Evolutionary conservation across 2,797 vertebrate species (phyloP).

Genomic region (Octomys mimax): DNA sequence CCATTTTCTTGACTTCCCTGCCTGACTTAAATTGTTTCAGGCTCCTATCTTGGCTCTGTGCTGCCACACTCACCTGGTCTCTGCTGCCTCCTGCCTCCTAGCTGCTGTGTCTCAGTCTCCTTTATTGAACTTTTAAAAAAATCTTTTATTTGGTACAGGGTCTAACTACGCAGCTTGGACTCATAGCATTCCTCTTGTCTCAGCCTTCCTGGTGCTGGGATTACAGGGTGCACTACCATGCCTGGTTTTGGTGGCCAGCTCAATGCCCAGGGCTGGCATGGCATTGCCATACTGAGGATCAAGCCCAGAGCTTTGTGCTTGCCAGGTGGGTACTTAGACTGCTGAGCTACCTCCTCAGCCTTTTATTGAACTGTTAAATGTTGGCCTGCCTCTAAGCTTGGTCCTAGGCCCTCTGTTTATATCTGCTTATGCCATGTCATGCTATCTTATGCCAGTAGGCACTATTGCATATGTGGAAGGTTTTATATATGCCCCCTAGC

Average conservation of each 20-base stretch:
- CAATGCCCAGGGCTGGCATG: too few relatives aligned
- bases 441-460: not conserved
- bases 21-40: not conserved
- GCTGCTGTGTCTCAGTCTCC: not conserved
- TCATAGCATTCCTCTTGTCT: too few relatives aligned
- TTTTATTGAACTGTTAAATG: not conserved
- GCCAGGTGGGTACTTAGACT: too few relatives aligned
- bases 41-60: not conserved
- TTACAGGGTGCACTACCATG: too few relatives aligned
- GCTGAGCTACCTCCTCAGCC: too few relatives aligned
- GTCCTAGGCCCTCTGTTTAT: not conserved
- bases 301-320: too few relatives aligned
- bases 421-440: not conserved
- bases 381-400: not conserved
- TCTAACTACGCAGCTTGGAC: too few relatives aligned
- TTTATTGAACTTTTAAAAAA: not conserved
- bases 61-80: not conserved
- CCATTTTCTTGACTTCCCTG: constrained; percentile 11
- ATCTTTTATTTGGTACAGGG: too few relatives aligned
- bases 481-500: not conserved
- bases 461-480: not conserved
- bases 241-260: too few relatives aligned
- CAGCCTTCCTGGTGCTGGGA: too few relatives aligned
- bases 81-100: not conserved
- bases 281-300: too few relatives aligned